Evolutionary conservation across 2,888 invertebrate species (phyloP), one percentile per base, ranked within the genome.

Genomic region (Eueremaeus valkanovi): DNA sequence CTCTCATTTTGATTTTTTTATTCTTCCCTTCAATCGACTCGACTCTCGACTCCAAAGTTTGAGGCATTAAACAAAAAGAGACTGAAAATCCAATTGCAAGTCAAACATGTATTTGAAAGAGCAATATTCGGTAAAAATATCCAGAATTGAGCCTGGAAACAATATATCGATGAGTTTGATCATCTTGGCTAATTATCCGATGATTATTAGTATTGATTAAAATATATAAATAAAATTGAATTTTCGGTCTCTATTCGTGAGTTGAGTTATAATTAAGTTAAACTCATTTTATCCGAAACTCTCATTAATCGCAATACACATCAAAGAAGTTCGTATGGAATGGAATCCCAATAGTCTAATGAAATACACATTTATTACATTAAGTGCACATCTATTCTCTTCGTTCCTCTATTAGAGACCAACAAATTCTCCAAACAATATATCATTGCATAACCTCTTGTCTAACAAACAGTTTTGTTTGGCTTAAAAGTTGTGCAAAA

Each of bases 281-380:
- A 51, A 51, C 51, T 51, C 51, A 63, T 36, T 63, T 63, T 11
- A 33, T 63, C 29, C 18, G 33, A 63, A 16, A 18, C 31, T 27
- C 16, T 33, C n/a, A 33, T 63, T 33, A 33, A 63, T 63, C 33
- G 33, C 13, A 63, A 63, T 61, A 63, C 33, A 63, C 63, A 33
- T 63, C 63, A 63, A 29, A 63, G 13, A 29, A 63, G 63, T 63
- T 58, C 5, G 58, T 29, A n/a, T n/a, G n/a, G n/a, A n/a, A 63
- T 63, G 0, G 21, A 63, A 63, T 63, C 63, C 63, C 68, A 68
- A 40, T 40, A 40, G 68, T 68, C 68, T 68, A 36, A 68, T 68
- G 68, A 68, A 68, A 40, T 68, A 68, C 40, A 68, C 68, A 68
- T 68, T 68, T 68, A 68, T 68, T 68, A 68, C 68, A 68, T 68